phyloP scores from a whole-genome alignment of 2,888 invertebrate genomes.

The Xylophagus ater region DNA sequence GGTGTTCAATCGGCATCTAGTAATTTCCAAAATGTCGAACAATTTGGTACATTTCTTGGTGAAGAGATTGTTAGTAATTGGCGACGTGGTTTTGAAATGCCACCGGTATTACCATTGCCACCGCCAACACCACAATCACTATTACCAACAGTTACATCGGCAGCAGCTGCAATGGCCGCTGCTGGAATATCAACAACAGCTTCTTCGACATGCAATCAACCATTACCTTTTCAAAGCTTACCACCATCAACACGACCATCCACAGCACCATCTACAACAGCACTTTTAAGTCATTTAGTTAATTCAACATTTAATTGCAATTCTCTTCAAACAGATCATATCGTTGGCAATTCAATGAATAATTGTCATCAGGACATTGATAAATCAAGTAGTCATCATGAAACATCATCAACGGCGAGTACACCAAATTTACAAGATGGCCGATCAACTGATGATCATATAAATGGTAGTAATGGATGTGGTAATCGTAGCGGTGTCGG shows the following conservation, averaged over 20 bases:
- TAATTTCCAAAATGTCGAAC: slow-evolving; percentile 54
- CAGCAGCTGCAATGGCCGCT: slow-evolving; percentile 17
- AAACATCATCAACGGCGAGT: slow-evolving; percentile 40
- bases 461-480: slow-evolving; percentile 12
- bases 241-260: slow-evolving; percentile 20
- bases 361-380: slow-evolving; percentile 25
- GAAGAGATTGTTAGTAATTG: slow-evolving; percentile 74
- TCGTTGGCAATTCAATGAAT: slow-evolving; percentile 5
- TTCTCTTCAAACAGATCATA: slow-evolving; percentile 29
- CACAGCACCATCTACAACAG: slow-evolving; percentile 40
- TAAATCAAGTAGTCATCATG: slow-evolving; percentile 25
- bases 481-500: slow-evolving; percentile 2
- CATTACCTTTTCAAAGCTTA: slow-evolving; percentile 31
- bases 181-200: slow-evolving; percentile 25
- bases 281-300: slow-evolving; percentile 34
- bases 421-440: slow-evolving; percentile 39
- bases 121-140: slow-evolving; percentile 34
- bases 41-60: slow-evolving; percentile 64
- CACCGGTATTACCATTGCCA: slow-evolving; percentile 37
- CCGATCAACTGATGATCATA: slow-evolving; percentile 22
- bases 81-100: slow-evolving; percentile 56
- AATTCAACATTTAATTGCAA: slow-evolving; percentile 38
- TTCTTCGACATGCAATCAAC: slow-evolving; percentile 30
- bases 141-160: slow-evolving; percentile 29
- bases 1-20: slow-evolving; percentile 18